phyloP scores from a whole-genome alignment of 2,113 vertebrate species.

The Saguinus midas region DNA sequence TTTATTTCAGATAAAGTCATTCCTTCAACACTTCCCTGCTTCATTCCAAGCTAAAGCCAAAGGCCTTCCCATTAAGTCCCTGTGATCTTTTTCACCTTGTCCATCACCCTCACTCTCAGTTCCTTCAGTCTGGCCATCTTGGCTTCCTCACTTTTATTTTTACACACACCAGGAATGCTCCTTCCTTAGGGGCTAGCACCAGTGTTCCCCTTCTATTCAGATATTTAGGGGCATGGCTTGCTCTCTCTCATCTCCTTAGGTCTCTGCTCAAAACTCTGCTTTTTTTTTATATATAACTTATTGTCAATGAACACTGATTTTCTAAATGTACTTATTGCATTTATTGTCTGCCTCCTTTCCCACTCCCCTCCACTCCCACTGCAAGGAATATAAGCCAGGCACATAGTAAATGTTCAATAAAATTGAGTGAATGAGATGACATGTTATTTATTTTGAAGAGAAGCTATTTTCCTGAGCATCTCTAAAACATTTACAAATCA shows the following conservation, averaged over 20 bases:
- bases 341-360: background rate
- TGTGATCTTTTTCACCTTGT: background rate
- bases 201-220: background rate
- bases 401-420: background rate
- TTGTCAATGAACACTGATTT: background rate
- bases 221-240: background rate
- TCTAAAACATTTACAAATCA: conserved; percentile 12
- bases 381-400: background rate
- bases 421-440: background rate
- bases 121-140: too few species aligned
- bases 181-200: background rate
- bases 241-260: background rate
- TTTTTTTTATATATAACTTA: background rate
- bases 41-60: background rate
- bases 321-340: background rate
- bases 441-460: background rate
- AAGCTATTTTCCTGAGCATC: conserved; percentile 6
- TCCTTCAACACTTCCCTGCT: background rate
- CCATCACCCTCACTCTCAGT: rapidly evolving
- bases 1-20: background rate
- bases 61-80: background rate
- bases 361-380: background rate
- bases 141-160: background rate
- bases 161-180: background rate
- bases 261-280: background rate